These are phyloP conservation scores for Diaperis boleti DNA, from an alignment of 2,888 invertebrate genomes.

Conservation along the genomic window DNA sequence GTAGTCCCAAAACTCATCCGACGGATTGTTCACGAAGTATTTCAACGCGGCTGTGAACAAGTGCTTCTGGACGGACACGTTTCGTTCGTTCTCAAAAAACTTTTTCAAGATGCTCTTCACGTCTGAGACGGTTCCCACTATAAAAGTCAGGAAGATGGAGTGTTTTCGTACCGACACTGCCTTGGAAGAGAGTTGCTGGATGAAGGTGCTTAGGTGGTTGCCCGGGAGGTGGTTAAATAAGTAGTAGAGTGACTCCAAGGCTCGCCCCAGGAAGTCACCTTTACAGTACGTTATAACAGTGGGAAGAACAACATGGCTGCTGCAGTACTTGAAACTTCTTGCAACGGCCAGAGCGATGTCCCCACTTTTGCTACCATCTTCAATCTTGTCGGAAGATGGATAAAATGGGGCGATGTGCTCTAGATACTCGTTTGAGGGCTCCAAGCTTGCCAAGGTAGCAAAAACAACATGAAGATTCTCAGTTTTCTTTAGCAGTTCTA, in stretches of 20 bases:
- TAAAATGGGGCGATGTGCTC: constrained; percentile 4
- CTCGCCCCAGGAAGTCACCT: constrained; percentile 35
- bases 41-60: constrained; percentile 36
- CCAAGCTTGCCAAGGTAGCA: constrained; percentile 19
- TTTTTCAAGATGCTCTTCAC: constrained; percentile 22
- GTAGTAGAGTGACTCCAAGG: constrained; percentile 39
- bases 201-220: constrained; percentile 15
- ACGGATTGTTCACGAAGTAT: constrained; percentile 35
- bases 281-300: constrained; percentile 34
- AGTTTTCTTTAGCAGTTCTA: background rate
- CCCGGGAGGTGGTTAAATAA: constrained; percentile 40
- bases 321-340: constrained; percentile 30
- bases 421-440: constrained; percentile 20
- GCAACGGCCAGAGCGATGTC: background rate
- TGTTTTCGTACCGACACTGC: constrained; percentile 44
- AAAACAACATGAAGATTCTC: background rate
- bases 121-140: constrained; percentile 17
- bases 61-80: constrained; percentile 40
- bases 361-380: background rate
- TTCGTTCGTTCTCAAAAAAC: constrained; percentile 37
- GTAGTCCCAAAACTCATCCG: constrained; percentile 36
- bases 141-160: constrained; percentile 36
- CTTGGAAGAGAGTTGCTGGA: constrained; percentile 28
- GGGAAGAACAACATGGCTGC: constrained; percentile 27
- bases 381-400: constrained; percentile 12